Base-by-base conservation (phyloP, 2,113 vertebrate species). In the Calypte anna region DNA sequence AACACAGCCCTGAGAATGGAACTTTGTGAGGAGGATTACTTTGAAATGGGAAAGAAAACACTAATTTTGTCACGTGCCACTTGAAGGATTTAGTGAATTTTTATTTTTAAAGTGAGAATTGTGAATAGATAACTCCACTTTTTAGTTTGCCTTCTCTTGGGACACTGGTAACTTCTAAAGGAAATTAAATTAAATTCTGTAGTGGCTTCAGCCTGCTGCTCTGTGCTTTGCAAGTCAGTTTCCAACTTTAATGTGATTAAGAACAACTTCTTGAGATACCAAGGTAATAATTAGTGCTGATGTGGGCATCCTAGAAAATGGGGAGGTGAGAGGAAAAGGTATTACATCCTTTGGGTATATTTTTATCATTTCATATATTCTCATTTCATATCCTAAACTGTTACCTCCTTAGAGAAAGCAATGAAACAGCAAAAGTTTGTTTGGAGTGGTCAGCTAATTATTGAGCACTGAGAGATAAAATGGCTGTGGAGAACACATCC, bases 151-250 rank as follows among this genome's bases (percentile, higher is more conserved):
- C 63, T 50, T 57, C 82, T 91, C 64, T 9, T 0, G 5, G 43
- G 88, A 53, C 40, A 62, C 46, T 75, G 81, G 72, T 93, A 82
- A 58, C 88, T 93, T 94, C 33, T 70, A 55, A 88, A 70, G 72
- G 88, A 68, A 68, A 55, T 46, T 80, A 80, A 51, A 82, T 73
- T 76, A 72, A 82, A 25, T 93, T 78, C 73, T 28, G 22, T 21
- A 1, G 88, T 88, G 90, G 48, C 58, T 93, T 94, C 84, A 91
- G 70, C 69, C 44, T 87, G 93, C 88, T 79, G 51, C 46, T 91
- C 64, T 14, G 40, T 54, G 27, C 83, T 69, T 48, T 28, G 58
- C 62, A 68, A 90, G 46, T 48, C 70, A 36, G 48, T 18, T 59
- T 31, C 82, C 72, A 54, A 44, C 64, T 83, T 88, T 90, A 82